phyloP scores from a whole-genome alignment of 2,113 vertebrate species.

The Canis aureus region DNA sequence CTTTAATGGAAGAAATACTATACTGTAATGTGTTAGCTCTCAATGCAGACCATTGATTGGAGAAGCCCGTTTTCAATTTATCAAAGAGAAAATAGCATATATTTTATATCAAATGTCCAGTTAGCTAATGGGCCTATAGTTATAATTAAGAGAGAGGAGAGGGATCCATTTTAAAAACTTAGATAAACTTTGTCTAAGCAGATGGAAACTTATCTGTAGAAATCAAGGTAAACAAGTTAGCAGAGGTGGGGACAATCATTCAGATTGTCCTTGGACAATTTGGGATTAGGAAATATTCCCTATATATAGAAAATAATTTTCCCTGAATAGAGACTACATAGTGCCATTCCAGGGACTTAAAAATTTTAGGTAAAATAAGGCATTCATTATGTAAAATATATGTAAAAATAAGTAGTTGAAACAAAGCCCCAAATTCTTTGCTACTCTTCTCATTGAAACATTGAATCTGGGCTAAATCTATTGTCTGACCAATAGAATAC shows the following conservation, averaged over 20 bases:
- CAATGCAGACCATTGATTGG: neutral
- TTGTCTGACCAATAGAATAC: neutral
- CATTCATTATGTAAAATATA: neutral
- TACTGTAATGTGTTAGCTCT: neutral
- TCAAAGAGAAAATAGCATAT: neutral
- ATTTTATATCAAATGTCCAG: neutral
- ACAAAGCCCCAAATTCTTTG: neutral
- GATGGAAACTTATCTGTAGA: neutral
- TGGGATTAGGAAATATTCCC: neutral
- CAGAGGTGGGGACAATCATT: neutral
- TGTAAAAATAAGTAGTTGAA: neutral
- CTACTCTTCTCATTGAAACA: neutral
- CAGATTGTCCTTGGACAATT: neutral
- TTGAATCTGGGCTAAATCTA: neutral
- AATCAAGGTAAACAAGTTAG: neutral
- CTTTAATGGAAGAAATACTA: conserved; percentile 18
- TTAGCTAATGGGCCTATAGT: neutral
- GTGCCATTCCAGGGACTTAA: neutral
- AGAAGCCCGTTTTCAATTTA: neutral
- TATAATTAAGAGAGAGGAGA: neutral
- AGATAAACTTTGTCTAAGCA: neutral
- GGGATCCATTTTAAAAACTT: neutral
- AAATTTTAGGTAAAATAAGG: neutral
- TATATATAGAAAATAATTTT: neutral
- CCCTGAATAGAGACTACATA: neutral